Evolutionary conservation across 2,113 vertebrate genomes (phyloP).

Genomic region (Syngnathoides biaculeatus): DNA sequence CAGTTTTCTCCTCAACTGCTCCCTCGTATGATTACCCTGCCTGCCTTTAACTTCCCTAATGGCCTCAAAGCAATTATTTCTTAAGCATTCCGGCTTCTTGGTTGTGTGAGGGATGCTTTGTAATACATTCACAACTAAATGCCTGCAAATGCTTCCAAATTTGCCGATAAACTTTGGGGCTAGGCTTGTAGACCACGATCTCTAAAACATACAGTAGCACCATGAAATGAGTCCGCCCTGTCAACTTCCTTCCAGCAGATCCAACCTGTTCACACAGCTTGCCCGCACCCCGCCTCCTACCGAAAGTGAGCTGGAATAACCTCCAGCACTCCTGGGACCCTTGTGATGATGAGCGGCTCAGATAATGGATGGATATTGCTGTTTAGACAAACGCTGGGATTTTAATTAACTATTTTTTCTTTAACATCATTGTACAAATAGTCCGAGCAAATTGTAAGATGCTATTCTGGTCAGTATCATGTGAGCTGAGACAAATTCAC

Average conservation of each 20-base stretch:
- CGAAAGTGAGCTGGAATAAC: too few species aligned
- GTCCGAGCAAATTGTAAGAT: constrained; percentile 36
- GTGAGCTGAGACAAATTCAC: constrained; percentile 52
- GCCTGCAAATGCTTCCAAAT: constrained; percentile 23
- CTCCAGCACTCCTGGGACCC: too few species aligned
- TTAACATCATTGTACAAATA: constrained; percentile 5
- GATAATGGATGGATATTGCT: constrained; percentile 71
- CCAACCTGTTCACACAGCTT: constrained; percentile 51
- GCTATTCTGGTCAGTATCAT: constrained; percentile 57
- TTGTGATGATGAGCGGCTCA: too few species aligned
- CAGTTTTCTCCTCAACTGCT: constrained; percentile 52
- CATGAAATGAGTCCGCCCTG: constrained; percentile 58
- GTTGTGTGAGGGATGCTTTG: not conserved
- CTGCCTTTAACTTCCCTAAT: constrained; percentile 32
- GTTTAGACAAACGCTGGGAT: not conserved
- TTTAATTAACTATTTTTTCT: not conserved
- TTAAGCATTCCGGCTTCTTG: not conserved
- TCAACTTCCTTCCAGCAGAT: constrained; percentile 57
- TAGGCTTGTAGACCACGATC: constrained; percentile 40
- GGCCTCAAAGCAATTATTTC: constrained; percentile 36
- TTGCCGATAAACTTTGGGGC: constrained; percentile 44
- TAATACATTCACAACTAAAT: too few species aligned
- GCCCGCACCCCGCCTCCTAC: too few species aligned
- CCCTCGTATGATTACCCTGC: constrained; percentile 50
- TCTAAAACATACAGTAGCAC: constrained; percentile 51